Percentiles rank a stretch among this genome's conserved stretches.
These are phyloP conservation scores for Ranitomeya variabilis DNA, from an alignment of 2,113 vertebrate species.

Conservation along the genomic window DNA sequence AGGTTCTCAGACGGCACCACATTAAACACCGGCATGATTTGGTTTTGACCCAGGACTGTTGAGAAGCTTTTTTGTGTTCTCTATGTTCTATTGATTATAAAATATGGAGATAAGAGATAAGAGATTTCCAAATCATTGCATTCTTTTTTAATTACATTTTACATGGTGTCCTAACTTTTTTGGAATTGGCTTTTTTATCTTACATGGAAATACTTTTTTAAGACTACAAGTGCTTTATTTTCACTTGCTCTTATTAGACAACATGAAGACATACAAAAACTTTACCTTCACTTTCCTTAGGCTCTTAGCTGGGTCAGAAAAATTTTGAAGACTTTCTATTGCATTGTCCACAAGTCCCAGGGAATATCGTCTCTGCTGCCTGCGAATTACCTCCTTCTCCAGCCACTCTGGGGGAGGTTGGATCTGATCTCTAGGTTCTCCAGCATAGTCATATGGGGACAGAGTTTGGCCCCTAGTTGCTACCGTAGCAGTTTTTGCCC, in stretches of 20 bases:
- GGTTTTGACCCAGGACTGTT: too few species aligned
- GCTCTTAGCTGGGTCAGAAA: slow-evolving; percentile 34
- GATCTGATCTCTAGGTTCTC: background rate
- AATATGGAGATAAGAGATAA: too few species aligned
- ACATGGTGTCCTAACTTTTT: too few species aligned
- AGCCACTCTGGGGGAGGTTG: slow-evolving; percentile 63
- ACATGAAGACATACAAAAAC: background rate
- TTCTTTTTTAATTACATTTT: too few species aligned
- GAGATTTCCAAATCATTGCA: too few species aligned
- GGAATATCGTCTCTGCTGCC: slow-evolving; percentile 63
- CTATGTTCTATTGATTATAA: too few species aligned
- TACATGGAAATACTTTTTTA: too few species aligned
- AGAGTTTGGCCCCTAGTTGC: background rate
- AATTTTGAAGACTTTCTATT: slow-evolving; percentile 35
- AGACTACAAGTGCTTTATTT: background rate
- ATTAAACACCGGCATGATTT: too few species aligned
- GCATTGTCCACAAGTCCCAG: slow-evolving; percentile 60
- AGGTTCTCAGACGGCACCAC: too few species aligned
- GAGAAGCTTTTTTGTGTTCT: too few species aligned
- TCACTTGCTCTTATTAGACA: background rate
- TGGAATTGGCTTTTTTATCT: too few species aligned
- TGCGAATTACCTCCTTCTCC: slow-evolving; percentile 65
- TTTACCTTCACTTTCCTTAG: slow-evolving; percentile 67
- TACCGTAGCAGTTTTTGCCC: slow-evolving; percentile 27
- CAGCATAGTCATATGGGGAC: slow-evolving; percentile 36